A percentile compares a stretch with the other conserved stretches of the same genome.
These are phyloP conservation scores for Tupaia chinensis DNA, from an alignment of 2,113 vertebrate species.

Conservation along the genomic window DNA sequence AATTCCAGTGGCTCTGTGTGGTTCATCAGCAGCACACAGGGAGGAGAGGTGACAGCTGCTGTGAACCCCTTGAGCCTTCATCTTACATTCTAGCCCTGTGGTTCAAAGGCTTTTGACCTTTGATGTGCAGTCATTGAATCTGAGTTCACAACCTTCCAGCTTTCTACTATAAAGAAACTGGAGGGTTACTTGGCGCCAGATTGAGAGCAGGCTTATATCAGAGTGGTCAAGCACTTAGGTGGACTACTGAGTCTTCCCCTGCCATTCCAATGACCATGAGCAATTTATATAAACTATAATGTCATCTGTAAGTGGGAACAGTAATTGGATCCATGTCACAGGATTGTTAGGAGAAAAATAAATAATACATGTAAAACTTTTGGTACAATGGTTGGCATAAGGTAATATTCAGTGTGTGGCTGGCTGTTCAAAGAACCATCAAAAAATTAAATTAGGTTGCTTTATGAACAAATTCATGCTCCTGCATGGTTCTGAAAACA, in stretches of 20 bases:
- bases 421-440: background rate
- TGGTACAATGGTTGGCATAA: background rate
- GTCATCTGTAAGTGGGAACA: background rate
- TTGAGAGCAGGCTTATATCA: background rate
- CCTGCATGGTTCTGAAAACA: background rate
- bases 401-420: background rate
- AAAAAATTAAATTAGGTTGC: background rate
- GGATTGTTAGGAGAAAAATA: slow-evolving; percentile 1
- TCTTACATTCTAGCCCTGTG: background rate
- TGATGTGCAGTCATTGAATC: background rate
- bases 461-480: background rate
- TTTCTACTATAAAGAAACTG: background rate
- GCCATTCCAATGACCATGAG: background rate
- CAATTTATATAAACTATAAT: background rate
- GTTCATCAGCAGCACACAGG: background rate
- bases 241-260: background rate
- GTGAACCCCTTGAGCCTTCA: background rate
- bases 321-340: background rate
- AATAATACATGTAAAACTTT: background rate
- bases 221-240: background rate
- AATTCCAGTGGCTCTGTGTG: background rate
- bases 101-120: background rate
- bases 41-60: background rate
- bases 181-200: background rate
- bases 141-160: background rate